Percentiles rank a stretch among this genome's conserved stretches.
These are phyloP conservation scores for Thaumetopoea pityocampa DNA, from an alignment of 1,140 invertebrate genomes.

Conservation along the genomic window DNA sequence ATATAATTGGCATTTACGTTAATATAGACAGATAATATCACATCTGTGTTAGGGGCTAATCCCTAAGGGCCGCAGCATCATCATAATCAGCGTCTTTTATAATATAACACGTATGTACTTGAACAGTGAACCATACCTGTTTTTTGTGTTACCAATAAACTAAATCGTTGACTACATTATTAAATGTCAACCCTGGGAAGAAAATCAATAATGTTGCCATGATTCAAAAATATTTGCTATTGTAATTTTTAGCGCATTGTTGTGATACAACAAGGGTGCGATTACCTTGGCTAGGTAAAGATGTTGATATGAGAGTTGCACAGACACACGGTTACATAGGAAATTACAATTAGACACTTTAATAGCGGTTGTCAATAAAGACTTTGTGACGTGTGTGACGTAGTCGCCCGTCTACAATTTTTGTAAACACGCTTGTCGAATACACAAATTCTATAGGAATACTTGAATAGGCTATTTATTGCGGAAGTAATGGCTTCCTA, in stretches of 20 bases:
- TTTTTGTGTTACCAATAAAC: neutral
- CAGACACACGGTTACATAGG: slow-evolving; percentile 21
- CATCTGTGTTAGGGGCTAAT: too few species aligned
- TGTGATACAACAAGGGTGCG: slow-evolving; percentile 41
- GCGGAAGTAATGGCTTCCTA: slow-evolving; percentile 77
- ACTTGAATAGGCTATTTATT: slow-evolving; percentile 74
- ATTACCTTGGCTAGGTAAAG: slow-evolving; percentile 45
- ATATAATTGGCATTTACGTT: too few species aligned
- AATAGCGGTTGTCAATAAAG: slow-evolving; percentile 30
- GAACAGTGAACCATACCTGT: neutral
- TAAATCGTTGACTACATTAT: slow-evolving; percentile 10
- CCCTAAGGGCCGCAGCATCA: too few species aligned
- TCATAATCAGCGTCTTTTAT: neutral
- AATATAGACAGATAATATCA: too few species aligned
- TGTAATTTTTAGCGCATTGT: slow-evolving; percentile 46
- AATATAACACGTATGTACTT: neutral
- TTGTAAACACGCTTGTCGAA: slow-evolving; percentile 76
- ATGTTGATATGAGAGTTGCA: slow-evolving; percentile 25
- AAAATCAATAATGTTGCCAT: slow-evolving; percentile 69
- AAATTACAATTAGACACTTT: slow-evolving; percentile 48
- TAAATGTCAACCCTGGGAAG: slow-evolving; percentile 36
- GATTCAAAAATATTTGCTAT: slow-evolving; percentile 39
- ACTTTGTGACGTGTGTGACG: slow-evolving; percentile 26
- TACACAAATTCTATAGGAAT: slow-evolving; percentile 68
- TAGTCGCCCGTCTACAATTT: slow-evolving; percentile 54